Evolutionary conservation across 2,113 vertebrate genomes (phyloP).

Genomic region (Lycocorax pyrrhopterus): DNA sequence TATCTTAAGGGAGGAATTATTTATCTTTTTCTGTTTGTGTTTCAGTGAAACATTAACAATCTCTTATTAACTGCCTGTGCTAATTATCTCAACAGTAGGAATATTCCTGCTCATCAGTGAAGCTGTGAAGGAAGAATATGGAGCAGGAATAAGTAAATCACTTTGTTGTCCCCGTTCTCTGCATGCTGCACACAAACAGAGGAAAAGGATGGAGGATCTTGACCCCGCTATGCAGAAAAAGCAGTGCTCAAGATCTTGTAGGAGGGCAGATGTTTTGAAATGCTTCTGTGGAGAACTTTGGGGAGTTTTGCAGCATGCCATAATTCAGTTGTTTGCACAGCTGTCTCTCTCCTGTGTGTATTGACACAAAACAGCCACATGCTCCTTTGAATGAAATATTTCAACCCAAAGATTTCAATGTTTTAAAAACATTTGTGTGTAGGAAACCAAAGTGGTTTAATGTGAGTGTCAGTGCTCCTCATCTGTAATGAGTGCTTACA

Average conservation of each 20-base stretch:
- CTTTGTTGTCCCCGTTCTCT: background rate
- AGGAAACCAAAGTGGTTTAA: background rate
- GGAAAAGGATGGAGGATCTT: background rate
- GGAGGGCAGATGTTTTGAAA: background rate
- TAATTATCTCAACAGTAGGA: conserved; percentile 16
- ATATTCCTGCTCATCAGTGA: background rate
- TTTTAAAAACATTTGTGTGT: background rate
- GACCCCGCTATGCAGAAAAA: background rate
- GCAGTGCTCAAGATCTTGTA: background rate
- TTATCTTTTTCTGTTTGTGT: conserved; percentile 35
- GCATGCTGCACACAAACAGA: background rate
- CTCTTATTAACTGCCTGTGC: conserved; percentile 28
- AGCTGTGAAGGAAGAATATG: background rate
- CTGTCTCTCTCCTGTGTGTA: background rate
- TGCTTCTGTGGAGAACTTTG: background rate
- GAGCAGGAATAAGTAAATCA: background rate
- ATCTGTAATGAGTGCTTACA: background rate
- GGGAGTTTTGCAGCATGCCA: background rate
- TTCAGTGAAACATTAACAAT: conserved; percentile 21
- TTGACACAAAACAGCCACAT: background rate
- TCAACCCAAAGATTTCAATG: background rate
- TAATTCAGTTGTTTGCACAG: background rate
- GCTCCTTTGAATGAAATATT: background rate
- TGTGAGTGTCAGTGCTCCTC: background rate
- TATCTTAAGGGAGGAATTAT: conserved; percentile 32